Conservation (phyloP, 2,113 vertebrate genomes). For the Prietella phreatophila region DNA sequence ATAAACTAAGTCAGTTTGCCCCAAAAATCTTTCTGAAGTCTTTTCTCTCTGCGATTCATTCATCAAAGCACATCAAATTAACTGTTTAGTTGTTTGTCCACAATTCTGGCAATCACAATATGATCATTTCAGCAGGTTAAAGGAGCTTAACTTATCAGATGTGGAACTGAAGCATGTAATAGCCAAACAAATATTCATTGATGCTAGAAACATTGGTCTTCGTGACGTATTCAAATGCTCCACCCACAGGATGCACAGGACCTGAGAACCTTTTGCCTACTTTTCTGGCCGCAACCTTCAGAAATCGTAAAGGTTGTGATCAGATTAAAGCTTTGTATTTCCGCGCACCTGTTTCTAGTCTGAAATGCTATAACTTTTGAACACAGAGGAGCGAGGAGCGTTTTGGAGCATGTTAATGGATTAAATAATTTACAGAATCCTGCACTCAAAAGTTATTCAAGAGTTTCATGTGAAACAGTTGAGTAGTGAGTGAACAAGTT, state of each 20-base stretch:
- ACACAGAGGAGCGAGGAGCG: not conserved
- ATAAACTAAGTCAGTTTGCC: not conserved
- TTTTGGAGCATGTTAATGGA: not conserved
- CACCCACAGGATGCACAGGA: not conserved
- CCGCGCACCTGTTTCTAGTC: not conserved
- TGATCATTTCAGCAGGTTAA: not conserved
- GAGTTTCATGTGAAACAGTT: not conserved
- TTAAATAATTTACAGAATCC: not conserved
- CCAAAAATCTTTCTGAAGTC: not conserved
- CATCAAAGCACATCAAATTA: not conserved
- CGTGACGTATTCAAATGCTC: not conserved
- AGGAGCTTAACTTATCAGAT: not conserved
- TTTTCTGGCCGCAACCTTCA: not conserved
- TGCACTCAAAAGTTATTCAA: not conserved
- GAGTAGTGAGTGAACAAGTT: not conserved
- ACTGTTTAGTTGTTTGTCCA: not conserved
- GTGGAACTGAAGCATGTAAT: not conserved
- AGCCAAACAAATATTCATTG: not conserved
- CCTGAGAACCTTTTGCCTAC: not conserved
- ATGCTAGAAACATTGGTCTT: not conserved
- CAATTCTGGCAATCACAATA: not conserved
- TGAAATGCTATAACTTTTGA: not conserved
- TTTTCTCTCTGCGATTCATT: not conserved
- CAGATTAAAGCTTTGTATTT: not conserved
- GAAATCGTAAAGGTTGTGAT: not conserved